Evolutionary conservation across 2,888 invertebrate species (phyloP).

Genomic region (Tachina grossa): DNA sequence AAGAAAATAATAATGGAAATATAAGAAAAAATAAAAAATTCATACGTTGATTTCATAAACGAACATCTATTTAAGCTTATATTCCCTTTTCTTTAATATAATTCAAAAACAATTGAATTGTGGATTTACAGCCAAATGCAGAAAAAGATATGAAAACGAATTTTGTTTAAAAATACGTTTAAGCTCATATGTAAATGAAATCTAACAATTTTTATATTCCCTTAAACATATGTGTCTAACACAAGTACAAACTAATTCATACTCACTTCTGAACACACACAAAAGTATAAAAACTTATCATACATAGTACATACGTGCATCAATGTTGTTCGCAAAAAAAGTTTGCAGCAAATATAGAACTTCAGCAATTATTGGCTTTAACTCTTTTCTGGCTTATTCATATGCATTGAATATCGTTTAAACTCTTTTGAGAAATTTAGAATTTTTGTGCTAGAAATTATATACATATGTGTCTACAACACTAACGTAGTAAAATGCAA

Average conservation of each 20-base stretch:
- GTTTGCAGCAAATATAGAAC: constrained; percentile 6
- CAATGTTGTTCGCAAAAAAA: background rate
- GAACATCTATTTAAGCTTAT: constrained; percentile 42
- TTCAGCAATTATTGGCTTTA: constrained; percentile 30
- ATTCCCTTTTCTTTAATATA: background rate
- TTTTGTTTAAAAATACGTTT: constrained; percentile 46
- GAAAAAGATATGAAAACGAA: background rate
- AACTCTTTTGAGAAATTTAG: constrained; percentile 38
- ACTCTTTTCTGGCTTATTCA: constrained; percentile 32
- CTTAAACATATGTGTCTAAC: constrained; percentile 35
- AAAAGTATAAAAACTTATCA: background rate
- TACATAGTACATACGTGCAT: background rate
- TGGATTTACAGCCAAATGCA: constrained; percentile 26
- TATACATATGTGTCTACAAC: background rate
- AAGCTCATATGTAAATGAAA: constrained; percentile 42
- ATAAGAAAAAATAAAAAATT: background rate
- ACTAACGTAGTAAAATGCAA: background rate
- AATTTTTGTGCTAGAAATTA: background rate
- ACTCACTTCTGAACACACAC: background rate
- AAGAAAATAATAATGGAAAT: constrained; percentile 2
- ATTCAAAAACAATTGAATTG: constrained; percentile 56
- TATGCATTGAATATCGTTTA: constrained; percentile 41
- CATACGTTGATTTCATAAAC: constrained; percentile 48
- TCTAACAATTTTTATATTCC: background rate
- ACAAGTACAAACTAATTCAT: background rate